Percentiles rank a stretch among this genome's conserved stretches.
These are phyloP conservation scores for Thunnus maccoyii DNA, from an alignment of 2,113 vertebrate species.

Conservation along the genomic window DNA sequence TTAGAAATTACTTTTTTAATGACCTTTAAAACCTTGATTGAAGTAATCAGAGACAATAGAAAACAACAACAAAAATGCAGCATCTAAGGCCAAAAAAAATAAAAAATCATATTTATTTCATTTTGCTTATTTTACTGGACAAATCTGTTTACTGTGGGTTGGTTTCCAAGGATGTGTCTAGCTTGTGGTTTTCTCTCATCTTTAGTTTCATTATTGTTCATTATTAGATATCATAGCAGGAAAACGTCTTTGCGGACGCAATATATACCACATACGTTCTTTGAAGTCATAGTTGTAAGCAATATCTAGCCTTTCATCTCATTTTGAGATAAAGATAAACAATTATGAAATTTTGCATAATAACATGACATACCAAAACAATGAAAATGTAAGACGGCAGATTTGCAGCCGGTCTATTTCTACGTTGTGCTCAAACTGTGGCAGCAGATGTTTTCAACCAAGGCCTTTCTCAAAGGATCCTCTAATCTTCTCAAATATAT, in stretches of 20 bases:
- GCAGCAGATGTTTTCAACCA: too few relatives aligned
- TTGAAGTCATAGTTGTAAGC: background rate
- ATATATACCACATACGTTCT: background rate
- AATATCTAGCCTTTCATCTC: background rate
- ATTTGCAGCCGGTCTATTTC: too few relatives aligned
- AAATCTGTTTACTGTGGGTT: too few relatives aligned
- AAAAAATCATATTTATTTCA: too few relatives aligned
- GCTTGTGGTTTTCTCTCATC: background rate
- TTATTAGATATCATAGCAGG: background rate
- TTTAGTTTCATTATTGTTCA: background rate
- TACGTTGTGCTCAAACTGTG: too few relatives aligned
- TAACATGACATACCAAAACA: background rate
- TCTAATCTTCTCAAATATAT: too few relatives aligned
- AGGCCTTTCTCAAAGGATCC: too few relatives aligned
- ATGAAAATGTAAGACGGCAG: too few relatives aligned
- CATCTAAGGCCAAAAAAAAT: background rate
- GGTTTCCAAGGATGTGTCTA: background rate
- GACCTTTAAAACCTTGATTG: too few relatives aligned
- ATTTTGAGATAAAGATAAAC: constrained; percentile 1
- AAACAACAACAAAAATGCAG: background rate
- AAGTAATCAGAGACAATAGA: background rate
- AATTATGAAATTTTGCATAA: background rate
- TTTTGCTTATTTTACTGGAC: too few relatives aligned
- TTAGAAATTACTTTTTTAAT: too few relatives aligned
- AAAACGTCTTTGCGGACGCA: constrained; percentile 15